Conservation (phyloP, 2,797 vertebrate genomes). For the Myotis vivesi region DNA sequence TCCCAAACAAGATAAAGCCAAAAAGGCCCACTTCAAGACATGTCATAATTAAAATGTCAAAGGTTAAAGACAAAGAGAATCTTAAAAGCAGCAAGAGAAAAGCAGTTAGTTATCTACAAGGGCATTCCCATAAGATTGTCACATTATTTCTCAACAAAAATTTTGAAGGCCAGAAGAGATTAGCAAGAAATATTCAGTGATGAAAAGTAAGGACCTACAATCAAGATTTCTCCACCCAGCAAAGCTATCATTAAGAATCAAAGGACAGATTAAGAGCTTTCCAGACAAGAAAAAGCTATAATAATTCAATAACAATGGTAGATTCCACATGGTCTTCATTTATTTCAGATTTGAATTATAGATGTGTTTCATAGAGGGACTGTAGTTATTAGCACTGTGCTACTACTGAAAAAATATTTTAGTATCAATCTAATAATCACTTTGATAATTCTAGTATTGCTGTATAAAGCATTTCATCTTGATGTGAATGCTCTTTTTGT, state of each 20-base stretch:
- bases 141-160: neutral
- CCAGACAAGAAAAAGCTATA: neutral
- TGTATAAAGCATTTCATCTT: constrained; percentile 11
- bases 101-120: neutral
- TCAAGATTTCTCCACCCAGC: no score
- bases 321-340: neutral
- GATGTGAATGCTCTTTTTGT: constrained; percentile 21
- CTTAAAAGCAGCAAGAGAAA: neutral
- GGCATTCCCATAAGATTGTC: neutral
- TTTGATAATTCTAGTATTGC: constrained; percentile 35
- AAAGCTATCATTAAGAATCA: no score
- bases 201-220: neutral
- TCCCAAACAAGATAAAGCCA: neutral
- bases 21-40: no score
- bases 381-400: neutral
- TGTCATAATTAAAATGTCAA: neutral
- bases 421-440: constrained; percentile 20
- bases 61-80: neutral
- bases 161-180: neutral
- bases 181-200: neutral
- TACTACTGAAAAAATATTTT: constrained; percentile 36
- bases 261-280: no score
- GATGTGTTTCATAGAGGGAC: neutral
- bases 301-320: neutral
- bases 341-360: constrained; percentile 42